A percentile compares a stretch with the other conserved stretches of the same genome.
Conservation (phyloP, 2,113 vertebrate genomes). For the Chloropsis hardwickii region DNA sequence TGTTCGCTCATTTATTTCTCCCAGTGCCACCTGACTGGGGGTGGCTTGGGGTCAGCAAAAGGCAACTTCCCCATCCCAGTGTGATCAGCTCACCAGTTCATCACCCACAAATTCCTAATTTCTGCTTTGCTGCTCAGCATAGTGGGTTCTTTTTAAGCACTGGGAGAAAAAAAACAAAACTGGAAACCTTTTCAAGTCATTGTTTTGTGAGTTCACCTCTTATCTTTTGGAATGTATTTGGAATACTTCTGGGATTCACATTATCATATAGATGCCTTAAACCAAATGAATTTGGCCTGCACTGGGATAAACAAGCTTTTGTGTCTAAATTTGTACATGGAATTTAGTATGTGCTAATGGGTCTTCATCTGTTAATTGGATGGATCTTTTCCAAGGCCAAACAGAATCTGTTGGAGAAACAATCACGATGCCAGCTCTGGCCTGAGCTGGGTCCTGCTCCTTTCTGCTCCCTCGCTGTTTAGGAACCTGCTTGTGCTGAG, state of each 20-base stretch:
- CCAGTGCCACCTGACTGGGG: not conserved
- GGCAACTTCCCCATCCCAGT: rapidly evolving
- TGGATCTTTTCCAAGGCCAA: not conserved
- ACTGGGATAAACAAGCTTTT: not conserved
- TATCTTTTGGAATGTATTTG: not conserved
- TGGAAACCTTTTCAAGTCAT: not conserved
- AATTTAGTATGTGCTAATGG: not conserved
- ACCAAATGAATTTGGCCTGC: not conserved
- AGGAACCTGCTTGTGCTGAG: not conserved
- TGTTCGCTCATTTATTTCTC: not conserved
- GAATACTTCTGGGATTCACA: not conserved
- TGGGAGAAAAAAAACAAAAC: not conserved
- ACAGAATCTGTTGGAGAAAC: not conserved
- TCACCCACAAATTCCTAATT: not conserved
- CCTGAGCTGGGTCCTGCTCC: not conserved
- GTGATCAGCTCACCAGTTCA: not conserved
- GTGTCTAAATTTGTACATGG: not conserved
- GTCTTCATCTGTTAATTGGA: not conserved
- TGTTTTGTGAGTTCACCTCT: not conserved
- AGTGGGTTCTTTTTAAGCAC: not conserved
- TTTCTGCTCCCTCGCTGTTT: not conserved
- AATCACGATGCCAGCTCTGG: not conserved
- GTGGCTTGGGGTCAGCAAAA: not conserved
- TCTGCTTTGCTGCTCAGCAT: not conserved
- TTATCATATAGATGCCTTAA: not conserved